Base-by-base conservation (phyloP, 1,140 invertebrate species). In the Adoxophyes honmai region DNA sequence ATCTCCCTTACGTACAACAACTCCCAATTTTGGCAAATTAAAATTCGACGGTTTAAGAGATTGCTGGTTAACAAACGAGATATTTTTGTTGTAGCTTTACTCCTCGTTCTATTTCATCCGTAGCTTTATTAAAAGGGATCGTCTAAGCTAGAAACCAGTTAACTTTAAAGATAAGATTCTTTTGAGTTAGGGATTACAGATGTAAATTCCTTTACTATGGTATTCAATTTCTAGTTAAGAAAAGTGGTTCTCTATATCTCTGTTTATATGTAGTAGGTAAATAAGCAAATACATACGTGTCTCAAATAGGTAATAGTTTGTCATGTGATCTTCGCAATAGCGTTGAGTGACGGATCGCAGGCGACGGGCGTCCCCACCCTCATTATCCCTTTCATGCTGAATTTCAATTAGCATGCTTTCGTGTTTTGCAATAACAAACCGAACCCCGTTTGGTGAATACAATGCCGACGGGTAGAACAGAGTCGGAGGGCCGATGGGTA, bases 381-480 rank as follows among this genome's bases (percentile, higher is more conserved):
- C 71, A 85, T 90, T 90, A 89, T 90, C 86, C 87, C 81, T 86
- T 82, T 73, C 75, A 74, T 88, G 80, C 69, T 88, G 87, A 84
- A 89, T 89, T 86, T 88, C 73, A 89, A 89, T 84, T 82, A 86
- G 82, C 76, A 78, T 74, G 84, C 79, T 76, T 82, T 78, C 75
- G 66, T 83, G 77, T 82, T 85, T 81, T 73, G 79, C 78, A 80
- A 81, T 80, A 85, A 80, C 78, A 77, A 72, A 74, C 64, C 67
- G 58, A 64, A 52, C 51, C 63, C 70, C 61, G 55, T 67, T 73
- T 53, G 36, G 37, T 54, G 60, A 57, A 64, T 48, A 70, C 61
- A 67, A 59, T 38, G 59, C 44, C 51, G 28, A 52, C 51, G 34
- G 34, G 34, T 35, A 33, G 51, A 28, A 28, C 21, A 3, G 21